Evolutionary conservation across 2,113 vertebrate species (phyloP), one percentile per base, ranked within the genome.

Genomic region (Scartelaos histophorus): DNA sequence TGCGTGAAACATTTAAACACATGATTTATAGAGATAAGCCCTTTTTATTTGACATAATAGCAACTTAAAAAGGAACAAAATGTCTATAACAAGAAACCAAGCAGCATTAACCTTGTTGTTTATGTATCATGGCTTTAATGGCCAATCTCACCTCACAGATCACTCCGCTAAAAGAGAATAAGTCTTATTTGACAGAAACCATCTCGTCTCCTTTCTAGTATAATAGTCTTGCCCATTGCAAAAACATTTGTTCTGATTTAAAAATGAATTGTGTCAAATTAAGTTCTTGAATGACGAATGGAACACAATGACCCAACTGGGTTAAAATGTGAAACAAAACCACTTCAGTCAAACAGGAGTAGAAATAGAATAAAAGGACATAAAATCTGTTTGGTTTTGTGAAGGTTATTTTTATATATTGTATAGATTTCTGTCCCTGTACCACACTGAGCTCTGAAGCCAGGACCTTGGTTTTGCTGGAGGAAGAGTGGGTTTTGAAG

Each of bases 151-250:
- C 53, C 7, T 56, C 53, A 21, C 22, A 60, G 86, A 87, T 71
- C 57, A 81, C 53, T 69, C 69, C 81, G 82, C 77, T 71, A 53
- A 24, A 38, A 46, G 72, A 75, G 81, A 70, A 73, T 75, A 71
- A 25, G 70, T 70, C 70, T 71, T 24, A 68, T 80, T 43, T 49
- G 29, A 53, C 73, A 75, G 82, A 10, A 82, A 86, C 81, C 76
- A 81, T 65, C 75, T 74, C 80, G 81, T 34, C 67, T 53, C 68
- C 47, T 47, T 78, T 74, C 49, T 19, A 34, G 65, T 66, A 74
- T 66, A 69, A 62, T 76, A 62, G 66, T 10, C 15, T 81, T 7
- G 67, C 68, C 21, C 61, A 24, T 46, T 67, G 64, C 24, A 7
- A 1, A 34, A 61, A 0, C n/a, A 1, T 17, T 51, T 29, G n/a